phyloP scores from a whole-genome alignment of 2,888 invertebrate genomes.

The Entomobrya proxima region DNA sequence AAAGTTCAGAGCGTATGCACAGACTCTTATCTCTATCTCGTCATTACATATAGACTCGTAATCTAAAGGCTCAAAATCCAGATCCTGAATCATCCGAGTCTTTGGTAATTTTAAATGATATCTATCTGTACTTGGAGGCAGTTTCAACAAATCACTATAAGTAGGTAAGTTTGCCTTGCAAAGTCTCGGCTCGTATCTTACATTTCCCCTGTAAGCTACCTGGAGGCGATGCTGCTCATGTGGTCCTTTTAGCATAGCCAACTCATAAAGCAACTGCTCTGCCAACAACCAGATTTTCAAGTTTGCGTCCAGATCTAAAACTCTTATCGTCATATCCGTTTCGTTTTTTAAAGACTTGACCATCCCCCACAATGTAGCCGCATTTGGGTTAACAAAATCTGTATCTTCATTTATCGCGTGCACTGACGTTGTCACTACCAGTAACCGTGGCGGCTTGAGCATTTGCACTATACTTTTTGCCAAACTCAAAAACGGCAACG shows the following conservation, averaged over 20 bases:
- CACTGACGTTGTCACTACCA: no score
- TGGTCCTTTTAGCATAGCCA: not conserved
- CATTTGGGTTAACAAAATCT: not conserved
- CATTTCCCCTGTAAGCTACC: not conserved
- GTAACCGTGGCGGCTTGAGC: no score
- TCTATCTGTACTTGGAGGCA: not conserved
- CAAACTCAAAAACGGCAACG: no score
- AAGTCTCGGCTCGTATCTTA: not conserved
- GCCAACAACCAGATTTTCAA: not conserved
- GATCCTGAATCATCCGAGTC: not conserved
- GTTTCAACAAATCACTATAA: not conserved
- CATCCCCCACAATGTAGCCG: conserved; percentile 10
- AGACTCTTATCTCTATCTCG: not conserved
- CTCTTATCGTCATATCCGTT: not conserved
- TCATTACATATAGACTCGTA: not conserved
- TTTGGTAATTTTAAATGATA: not conserved
- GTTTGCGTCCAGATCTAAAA: not conserved
- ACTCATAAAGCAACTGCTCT: not conserved
- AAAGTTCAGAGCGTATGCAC: not conserved
- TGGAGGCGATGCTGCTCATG: not conserved
- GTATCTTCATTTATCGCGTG: no score
- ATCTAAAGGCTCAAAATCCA: not conserved
- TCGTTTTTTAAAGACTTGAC: conserved; percentile 29
- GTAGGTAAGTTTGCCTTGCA: not conserved
- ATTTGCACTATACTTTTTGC: no score